phyloP scores from a whole-genome alignment of 2,888 invertebrate species.

The Nomada goodeniana region DNA sequence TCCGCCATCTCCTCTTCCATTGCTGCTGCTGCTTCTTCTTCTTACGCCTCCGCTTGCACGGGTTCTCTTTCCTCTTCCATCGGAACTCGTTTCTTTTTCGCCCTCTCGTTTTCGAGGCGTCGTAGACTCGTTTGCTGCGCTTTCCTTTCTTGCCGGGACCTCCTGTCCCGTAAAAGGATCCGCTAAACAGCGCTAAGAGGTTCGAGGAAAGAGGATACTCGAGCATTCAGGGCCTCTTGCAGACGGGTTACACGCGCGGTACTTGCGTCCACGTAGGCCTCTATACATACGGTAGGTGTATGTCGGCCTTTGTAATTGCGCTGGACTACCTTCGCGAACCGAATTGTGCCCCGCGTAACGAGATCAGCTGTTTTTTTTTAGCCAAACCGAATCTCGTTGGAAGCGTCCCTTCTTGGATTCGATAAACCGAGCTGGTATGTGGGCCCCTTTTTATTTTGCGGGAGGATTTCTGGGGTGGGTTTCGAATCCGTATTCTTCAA shows the following conservation, averaged over 20 bases:
- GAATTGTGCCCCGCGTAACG: slow-evolving; percentile 52
- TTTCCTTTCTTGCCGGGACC: slow-evolving; percentile 76
- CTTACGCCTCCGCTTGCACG: neutral
- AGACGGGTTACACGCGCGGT: slow-evolving; percentile 25
- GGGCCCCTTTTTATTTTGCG: neutral
- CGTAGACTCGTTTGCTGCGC: slow-evolving; percentile 62
- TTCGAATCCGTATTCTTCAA: neutral
- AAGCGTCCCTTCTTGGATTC: neutral
- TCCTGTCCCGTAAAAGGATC: slow-evolving; percentile 79
- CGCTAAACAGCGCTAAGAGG: slow-evolving; percentile 79
- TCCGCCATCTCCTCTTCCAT: slow-evolving; percentile 51
- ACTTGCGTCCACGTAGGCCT: neutral
- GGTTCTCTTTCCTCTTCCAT: slow-evolving; percentile 23
- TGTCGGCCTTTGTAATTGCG: slow-evolving; percentile 65
- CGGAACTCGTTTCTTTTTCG: slow-evolving; percentile 64
- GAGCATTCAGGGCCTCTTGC: slow-evolving; percentile 73
- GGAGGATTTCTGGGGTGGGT: neutral
- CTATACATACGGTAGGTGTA: neutral
- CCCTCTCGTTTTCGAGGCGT: slow-evolving; percentile 62
- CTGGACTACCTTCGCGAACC: slow-evolving; percentile 4
- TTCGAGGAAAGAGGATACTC: slow-evolving; percentile 79
- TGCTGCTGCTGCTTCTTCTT: slow-evolving; percentile 40
- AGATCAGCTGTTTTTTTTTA: slow-evolving; percentile 56
- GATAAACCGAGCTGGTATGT: neutral
- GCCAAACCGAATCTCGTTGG: slow-evolving; percentile 7